Base-by-base conservation (phyloP, 1,140 invertebrate species). In the Drosophila punjabiensis region DNA sequence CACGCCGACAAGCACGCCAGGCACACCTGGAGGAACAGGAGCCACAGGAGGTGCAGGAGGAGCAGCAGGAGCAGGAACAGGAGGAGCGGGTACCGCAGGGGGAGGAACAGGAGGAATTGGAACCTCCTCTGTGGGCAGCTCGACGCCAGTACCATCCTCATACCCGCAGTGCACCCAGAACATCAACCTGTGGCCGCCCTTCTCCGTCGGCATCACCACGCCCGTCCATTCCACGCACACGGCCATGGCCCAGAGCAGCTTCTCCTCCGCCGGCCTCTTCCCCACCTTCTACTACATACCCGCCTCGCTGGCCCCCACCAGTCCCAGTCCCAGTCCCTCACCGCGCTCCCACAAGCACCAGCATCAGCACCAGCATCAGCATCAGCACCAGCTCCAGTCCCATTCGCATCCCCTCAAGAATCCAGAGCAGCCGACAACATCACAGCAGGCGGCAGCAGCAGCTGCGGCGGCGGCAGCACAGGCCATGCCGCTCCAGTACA, bases 121-220 rank as follows among this genome's bases (percentile, higher is more conserved):
- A 10, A 24, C 33, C 11, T 48, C 62, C 24, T 69, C 68, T 5
- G 50, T 48, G 33, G 65, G 65, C 11, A 71, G 50, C 11, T 48
- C 68, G 5, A 71, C 50, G 8, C 65, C 68, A 0, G 65, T 52
- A 4, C 68, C 50, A 24, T 56, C 65, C 13, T 45, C 50, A 18
- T 71, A 69, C 6, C 47, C 35, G 3, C 37, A 65, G 18, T 92
- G 76, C 45, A 76, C 90, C 0, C 87, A 82, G 35, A 92, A 76
- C 41, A 91, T 95, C 4, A 95, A 95, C 79, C 73, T 95, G 7
- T 95, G 95, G 95, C 94, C 95, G 4, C 95, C 95, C 4, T 94
- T 95, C 82, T 94, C 95, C 4, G 93, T 95, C 16, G 94, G 94
- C 11, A 82, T 95, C 7, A 94, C 95, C 10, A 91, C 94, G 3